Percentiles rank a stretch among this genome's conserved stretches.
These are phyloP conservation scores for Epizoanthus ramosus DNA, from an alignment of 92 coral and sea anemone genomes.

Conservation along the genomic window DNA sequence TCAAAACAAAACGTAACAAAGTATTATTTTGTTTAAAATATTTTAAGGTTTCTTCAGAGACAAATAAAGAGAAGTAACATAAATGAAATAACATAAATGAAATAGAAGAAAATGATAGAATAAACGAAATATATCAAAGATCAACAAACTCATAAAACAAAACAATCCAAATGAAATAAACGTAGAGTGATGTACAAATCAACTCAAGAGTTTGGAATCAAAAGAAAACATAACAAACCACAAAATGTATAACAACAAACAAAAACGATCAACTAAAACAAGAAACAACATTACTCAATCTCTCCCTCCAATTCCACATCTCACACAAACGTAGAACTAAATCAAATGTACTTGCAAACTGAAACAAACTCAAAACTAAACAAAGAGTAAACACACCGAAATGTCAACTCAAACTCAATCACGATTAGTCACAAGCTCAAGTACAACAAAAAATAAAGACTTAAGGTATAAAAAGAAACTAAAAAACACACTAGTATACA, in stretches of 20 bases:
- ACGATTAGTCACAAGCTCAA: constrained; percentile 21
- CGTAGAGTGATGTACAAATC: no score
- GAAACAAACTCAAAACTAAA: not conserved
- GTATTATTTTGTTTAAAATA: no score
- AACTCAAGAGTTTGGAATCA: no score
- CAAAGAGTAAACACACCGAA: not conserved
- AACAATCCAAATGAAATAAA: no score
- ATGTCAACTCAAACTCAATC: not conserved
- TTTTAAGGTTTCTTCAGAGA: not conserved
- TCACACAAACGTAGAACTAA: not conserved
- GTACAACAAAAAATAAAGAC: not conserved
- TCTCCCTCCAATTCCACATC: not conserved
- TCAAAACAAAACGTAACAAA: no score
- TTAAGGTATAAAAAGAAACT: not conserved
- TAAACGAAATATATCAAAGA: not conserved
- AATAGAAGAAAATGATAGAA: constrained; percentile 2
- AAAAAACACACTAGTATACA: not conserved
- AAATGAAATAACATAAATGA: not conserved
- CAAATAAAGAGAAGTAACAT: not conserved
- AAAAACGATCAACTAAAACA: not conserved
- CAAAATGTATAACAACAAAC: not conserved
- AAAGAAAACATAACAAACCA: no score
- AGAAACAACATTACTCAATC: not conserved
- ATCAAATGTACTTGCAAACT: not conserved
- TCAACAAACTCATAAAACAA: not conserved